Base-by-base conservation (phyloP, 2,888 invertebrate species). In the Omphaloscelis lunosa region DNA sequence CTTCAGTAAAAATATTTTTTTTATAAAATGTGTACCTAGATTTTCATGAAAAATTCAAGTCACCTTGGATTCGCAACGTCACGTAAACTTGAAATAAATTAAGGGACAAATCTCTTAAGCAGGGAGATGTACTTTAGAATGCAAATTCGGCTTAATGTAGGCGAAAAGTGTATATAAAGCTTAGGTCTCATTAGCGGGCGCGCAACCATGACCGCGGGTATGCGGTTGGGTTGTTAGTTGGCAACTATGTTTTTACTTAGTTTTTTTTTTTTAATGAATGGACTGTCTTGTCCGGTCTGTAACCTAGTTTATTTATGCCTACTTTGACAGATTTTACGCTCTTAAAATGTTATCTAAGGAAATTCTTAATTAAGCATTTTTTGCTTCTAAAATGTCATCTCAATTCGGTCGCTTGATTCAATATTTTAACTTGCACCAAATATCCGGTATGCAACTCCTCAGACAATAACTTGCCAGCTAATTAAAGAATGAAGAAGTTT, bases 121-220 rank as follows among this genome's bases (percentile, higher is more conserved):
- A 59, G 48, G 66, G 69, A 84, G 62, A 85, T 88, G 81, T 77
- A 86, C 88, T 90, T 87, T 79, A 69, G 69, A 88, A 89, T 88
- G 84, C 84, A 84, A 89, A 89, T 88, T 85, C 45, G 53, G 67
- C 15, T 67, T 75, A 67, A 78, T 78, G n/a, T 72, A 80, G 48
- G 72, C 59, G 66, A 77, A 77, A 84, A 78, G 74, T 72, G 70
- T 87, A 77, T 66, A 67, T 79, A 56, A 79, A 72, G 83, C 79
- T 80, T 76, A 80, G 81, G 29, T 58, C 72, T 83, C 86, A 84
- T 87, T 88, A 87, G 58, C 63, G 75, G 27, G 62, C 11, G 67
- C 80, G 56, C 9, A 65, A 75, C 75, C 88, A 72, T 84, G 82
- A 87, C 87, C 79, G 77, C 70, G 58, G 34, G 41, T 51, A 45